A percentile compares a stretch with the other conserved stretches of the same genome.
Conservation (phyloP, 2,888 invertebrate species). For the Myopa testacea region DNA sequence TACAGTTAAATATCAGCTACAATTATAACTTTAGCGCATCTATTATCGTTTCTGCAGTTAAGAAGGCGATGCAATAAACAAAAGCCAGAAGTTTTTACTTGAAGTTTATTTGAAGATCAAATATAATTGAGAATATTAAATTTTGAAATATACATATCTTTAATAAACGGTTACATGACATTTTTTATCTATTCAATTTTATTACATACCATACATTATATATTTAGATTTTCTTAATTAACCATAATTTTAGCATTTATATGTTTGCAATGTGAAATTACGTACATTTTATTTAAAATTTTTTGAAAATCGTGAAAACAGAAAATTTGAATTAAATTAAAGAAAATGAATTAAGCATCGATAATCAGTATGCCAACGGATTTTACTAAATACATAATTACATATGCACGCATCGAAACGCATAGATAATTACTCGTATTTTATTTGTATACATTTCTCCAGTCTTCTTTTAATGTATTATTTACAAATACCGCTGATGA, state of each 20-base stretch:
- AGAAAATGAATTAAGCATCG: background rate
- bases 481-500: conserved; percentile 30
- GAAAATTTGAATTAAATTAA: background rate
- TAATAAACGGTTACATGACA: conserved; percentile 25
- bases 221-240: conserved; percentile 16
- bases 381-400: background rate
- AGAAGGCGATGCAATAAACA: background rate
- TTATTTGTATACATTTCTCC: conserved; percentile 14
- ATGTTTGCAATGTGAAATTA: conserved; percentile 3
- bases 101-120: conserved; percentile 35
- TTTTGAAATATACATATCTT: conserved; percentile 31
- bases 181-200: conserved; percentile 10
- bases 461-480: conserved; percentile 23
- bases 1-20: background rate
- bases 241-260: conserved; percentile 7
- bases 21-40: background rate
- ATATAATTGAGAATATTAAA: conserved; percentile 31
- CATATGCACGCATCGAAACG: conserved; percentile 5
- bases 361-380: background rate
- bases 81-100: conserved; percentile 14
- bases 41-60: background rate
- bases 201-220: conserved; percentile 12
- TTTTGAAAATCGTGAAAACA: background rate
- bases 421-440: background rate
- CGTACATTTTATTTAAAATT: conserved; percentile 12